Base-by-base conservation (phyloP, 2,113 vertebrate species). In the Tretioscincus oriximinensis region DNA sequence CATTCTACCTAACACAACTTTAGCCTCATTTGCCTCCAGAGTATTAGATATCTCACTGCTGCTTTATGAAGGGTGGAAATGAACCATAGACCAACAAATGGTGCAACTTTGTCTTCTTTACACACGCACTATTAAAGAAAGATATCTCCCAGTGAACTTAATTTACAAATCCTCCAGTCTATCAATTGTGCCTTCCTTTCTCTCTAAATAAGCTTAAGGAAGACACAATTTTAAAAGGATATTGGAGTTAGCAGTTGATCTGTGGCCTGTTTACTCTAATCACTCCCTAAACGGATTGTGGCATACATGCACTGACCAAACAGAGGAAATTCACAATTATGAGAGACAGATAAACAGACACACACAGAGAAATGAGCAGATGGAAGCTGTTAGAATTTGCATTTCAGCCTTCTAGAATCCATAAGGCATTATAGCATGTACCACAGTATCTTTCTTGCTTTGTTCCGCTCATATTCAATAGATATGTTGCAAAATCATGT, bases 61-160 rank as follows among this genome's bases (percentile, higher is more conserved):
- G 82, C n/a, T 83, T 77, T 12, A 64, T 49, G 16, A 80, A 31
- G 75, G 58, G 18, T 71, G 69, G 71, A 91, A 90, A 89, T 77
- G 0, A 45, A 31, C 77, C 16, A 54, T 64, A 29, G 60, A 69
- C 28, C n/a, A 74, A 24, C 6, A 72, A 63, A 82, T 66, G 11
- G 35, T 14, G 82, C 1, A 73, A 28, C 66, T 22, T 80, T 83
- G 86, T 80, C 5, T 45, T 11, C 16, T 79, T 72, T 16, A 81
- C 45, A 45, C 47, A 54, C 11, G 63, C 4, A 82, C 16, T 22
- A 78, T 41, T 64, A 77, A 47, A 31, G 47, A 84, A 78, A 86
- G 9, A 10, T 73, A 47, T 24, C 31, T 63, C 18, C n/a, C 61
- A 14, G n/a, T 78, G 65, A 61, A 41, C 21, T 31, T 67, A 71